Percentiles rank a stretch among this genome's conserved stretches.
Evolutionary conservation across 2,797 vertebrate genomes (phyloP).

Genomic region (Hapalemur alaotrensis): DNA sequence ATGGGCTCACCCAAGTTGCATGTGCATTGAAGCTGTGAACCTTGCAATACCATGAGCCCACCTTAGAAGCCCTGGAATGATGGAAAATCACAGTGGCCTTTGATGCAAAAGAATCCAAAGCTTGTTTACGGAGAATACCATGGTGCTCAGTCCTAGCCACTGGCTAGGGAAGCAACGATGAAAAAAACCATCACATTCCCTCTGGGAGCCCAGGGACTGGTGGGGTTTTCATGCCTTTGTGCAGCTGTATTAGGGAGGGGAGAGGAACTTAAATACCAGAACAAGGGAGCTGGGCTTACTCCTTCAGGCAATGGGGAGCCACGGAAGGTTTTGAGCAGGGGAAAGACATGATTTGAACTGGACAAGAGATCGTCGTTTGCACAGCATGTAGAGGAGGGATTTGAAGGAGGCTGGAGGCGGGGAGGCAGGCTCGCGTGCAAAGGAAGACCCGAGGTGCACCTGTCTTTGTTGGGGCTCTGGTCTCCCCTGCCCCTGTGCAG

Average conservation of each 20-base stretch:
- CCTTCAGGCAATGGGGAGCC: not conserved
- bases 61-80: not conserved
- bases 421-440: too few species aligned
- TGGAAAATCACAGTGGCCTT: not conserved
- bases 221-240: not conserved
- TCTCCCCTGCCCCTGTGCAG: not conserved
- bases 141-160: not conserved
- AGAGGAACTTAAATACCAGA: not conserved
- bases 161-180: not conserved
- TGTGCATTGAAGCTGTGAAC: not conserved
- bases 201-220: not conserved
- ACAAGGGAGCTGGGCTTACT: not conserved
- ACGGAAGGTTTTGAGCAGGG: not conserved
- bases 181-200: not conserved
- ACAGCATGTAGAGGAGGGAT: not conserved
- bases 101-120: not conserved
- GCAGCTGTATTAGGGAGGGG: not conserved
- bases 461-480: not conserved
- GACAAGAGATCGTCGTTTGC: not conserved
- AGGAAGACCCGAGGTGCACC: not conserved
- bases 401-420: not conserved
- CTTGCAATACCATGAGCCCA: not conserved
- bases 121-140: not conserved
- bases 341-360: not conserved
- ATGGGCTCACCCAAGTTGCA: too few species aligned